phyloP scores from a whole-genome alignment of 2,888 invertebrate genomes.

The Trichogramma dendrolimi region DNA sequence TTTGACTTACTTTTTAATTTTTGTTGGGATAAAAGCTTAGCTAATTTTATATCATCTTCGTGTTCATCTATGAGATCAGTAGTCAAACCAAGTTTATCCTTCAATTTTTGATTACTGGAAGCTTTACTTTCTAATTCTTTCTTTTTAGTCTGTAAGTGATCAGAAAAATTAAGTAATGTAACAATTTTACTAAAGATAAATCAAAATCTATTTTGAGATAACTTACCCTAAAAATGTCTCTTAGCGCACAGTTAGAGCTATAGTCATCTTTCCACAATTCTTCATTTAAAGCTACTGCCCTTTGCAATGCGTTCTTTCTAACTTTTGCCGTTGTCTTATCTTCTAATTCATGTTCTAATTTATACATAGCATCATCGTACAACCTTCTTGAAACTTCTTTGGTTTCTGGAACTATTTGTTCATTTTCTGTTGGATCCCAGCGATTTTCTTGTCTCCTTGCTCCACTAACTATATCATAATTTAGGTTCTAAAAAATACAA shows the following conservation, averaged over 20 bases:
- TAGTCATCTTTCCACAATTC: slow-evolving; percentile 89
- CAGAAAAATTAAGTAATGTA: slow-evolving; percentile 6
- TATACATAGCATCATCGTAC: slow-evolving; percentile 97
- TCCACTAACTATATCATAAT: slow-evolving; percentile 92
- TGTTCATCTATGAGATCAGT: slow-evolving; percentile 75
- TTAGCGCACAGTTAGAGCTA: slow-evolving; percentile 78
- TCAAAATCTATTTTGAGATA: neutral
- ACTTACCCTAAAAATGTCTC: slow-evolving; percentile 81
- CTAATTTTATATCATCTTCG: slow-evolving; percentile 75
- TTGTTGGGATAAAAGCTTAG: slow-evolving; percentile 68
- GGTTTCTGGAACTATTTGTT: slow-evolving; percentile 87
- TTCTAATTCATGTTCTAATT: slow-evolving; percentile 84
- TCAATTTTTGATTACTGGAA: slow-evolving; percentile 65
- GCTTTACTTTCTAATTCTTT: slow-evolving; percentile 69
- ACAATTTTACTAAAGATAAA: neutral
- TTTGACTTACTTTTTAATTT: slow-evolving; percentile 56
- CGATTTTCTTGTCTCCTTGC: slow-evolving; percentile 94
- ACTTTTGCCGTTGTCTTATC: slow-evolving; percentile 70
- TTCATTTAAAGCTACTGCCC: slow-evolving; percentile 74
- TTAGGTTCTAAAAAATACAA: slow-evolving; percentile 72
- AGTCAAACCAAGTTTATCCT: slow-evolving; percentile 72
- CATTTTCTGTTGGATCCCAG: slow-evolving; percentile 96
- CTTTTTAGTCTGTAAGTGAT: slow-evolving; percentile 60
- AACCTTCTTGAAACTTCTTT: slow-evolving; percentile 84
- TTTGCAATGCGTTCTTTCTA: slow-evolving; percentile 69